A percentile compares a stretch with the other conserved stretches of the same genome.
These are phyloP conservation scores for Lichenostomus cassidix DNA, from an alignment of 2,113 vertebrate species.

Conservation along the genomic window DNA sequence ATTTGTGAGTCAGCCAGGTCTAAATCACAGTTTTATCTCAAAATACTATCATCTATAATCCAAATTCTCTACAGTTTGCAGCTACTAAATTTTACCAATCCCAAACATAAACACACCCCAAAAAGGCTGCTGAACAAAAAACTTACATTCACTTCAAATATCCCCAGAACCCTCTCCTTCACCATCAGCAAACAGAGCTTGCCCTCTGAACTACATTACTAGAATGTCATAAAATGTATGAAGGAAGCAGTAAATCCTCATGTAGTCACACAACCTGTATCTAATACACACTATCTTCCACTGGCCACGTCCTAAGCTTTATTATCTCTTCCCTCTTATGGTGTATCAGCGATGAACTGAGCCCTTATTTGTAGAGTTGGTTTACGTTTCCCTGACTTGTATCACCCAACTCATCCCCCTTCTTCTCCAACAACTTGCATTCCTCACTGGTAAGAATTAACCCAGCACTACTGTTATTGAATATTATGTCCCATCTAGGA, in stretches of 20 bases:
- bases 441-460: not conserved
- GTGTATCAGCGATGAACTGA: not conserved
- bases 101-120: not conserved
- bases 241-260: not conserved
- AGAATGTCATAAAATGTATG: not conserved
- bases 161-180: not conserved
- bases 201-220: not conserved
- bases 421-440: not conserved
- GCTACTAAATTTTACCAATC: not conserved
- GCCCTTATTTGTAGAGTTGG: not conserved
- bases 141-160: not conserved
- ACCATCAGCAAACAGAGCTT: not conserved
- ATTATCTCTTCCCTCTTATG: fast-evolving
- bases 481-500: not conserved
- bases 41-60: not conserved
- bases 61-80: not conserved
- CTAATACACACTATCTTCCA: not conserved
- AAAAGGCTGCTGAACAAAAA: not conserved
- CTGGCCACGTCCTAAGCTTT: not conserved
- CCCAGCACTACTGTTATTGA: not conserved
- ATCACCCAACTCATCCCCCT: not conserved
- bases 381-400: not conserved
- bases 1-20: not conserved
- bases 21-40: not conserved
- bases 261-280: fast-evolving